Evolutionary conservation across 2,888 invertebrate species (phyloP), one percentile per base, ranked within the genome.

Genomic region (Augochlorella aurata): DNA sequence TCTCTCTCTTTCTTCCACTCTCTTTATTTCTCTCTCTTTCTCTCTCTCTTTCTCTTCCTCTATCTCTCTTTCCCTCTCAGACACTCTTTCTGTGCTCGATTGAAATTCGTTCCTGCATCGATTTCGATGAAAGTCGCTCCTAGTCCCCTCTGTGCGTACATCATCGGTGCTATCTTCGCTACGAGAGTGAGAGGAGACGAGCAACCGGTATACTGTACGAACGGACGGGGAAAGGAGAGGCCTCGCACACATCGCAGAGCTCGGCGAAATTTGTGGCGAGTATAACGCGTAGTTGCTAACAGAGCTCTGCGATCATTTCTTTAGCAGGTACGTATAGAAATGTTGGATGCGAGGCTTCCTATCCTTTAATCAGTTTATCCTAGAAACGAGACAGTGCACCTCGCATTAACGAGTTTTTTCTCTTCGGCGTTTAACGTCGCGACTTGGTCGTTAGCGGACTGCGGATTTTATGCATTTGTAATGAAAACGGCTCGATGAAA

Each of bases 141-240:
- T 21, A 58, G 54, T 65, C 71, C 49, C 68, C 21, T 49, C 52
- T 69, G 78, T 74, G 67, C 71, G 74, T 82, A 65, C 54, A 67
- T 82, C 75, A 61, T 68, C 44, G 54, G 49, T 16, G 29, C 7
- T 69, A 50, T 65, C 79, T 58, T 73, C 68, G 67, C 65, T 73
- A 61, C 74, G 79, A 87, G 85, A 86, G 87, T 82, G 86, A 86
- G 86, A 86, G 85, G 86, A 72, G 72, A 87, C 83, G 83, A 75
- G 85, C 82, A 86, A 86, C 83, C 84, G 84, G 84, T 84, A 38
- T 5, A 78, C 79, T 78, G 79, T 78, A 81, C 66, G 45, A 50
- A 18, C 61, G 14, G 80, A 52, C 75, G 73, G 82, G 74, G 85
- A 82, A 79, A 77, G 82, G 82, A 66, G 77, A 71, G 45, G 16